Base-by-base conservation (phyloP, 30 jellyfish, hydroid and myxozoan genomes). In the Clytia hemisphaerica region DNA sequence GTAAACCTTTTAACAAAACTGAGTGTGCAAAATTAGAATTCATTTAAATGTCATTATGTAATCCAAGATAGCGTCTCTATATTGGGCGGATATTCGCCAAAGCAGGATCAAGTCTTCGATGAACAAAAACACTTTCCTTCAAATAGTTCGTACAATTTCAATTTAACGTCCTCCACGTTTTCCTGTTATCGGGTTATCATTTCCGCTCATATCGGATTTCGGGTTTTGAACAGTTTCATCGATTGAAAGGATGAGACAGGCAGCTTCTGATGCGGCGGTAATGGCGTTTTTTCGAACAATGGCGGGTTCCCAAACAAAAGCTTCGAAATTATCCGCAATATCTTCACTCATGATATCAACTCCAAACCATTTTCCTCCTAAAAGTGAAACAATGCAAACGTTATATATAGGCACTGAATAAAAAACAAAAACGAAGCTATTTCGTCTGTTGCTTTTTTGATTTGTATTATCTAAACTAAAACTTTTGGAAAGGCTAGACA, bases 291-390 rank as follows among this genome's bases (percentile, higher is more conserved):
- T 76, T 51, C 93, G 75, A 32, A 82, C 95, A 44, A 91, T 69
- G 21, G 99, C 95, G 9, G 99, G 99, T 72, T 91, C 99, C 99
- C 99, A 91, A 33, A 91, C 99, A 53, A 83, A 91, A 6, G 95
- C 93, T 48, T 76, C 89, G 62, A 82, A 83, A 65, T 91, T 91
- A 70, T 91, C 94, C 0, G 95, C 78, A 35, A 91, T 91, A 45
- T 82, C 93, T 72, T 91, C 99, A 31, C 83, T 77, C 82, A 42
- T 59, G 14, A 91, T 83, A 55, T 91, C 99, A 29, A 91, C 95
- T 42, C 99, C 99, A 57, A 16, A 83, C 99, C 99, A 91, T 31
- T 72, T 34, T 4, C 99, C 99, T 26, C 94, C 95, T 89, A 54
- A 37, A 67, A 40, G 4, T 29, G 14, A 38, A 54, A 3, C 6